Base-by-base conservation (phyloP, 2,888 invertebrate species). In the Hoplodrina blanda region DNA sequence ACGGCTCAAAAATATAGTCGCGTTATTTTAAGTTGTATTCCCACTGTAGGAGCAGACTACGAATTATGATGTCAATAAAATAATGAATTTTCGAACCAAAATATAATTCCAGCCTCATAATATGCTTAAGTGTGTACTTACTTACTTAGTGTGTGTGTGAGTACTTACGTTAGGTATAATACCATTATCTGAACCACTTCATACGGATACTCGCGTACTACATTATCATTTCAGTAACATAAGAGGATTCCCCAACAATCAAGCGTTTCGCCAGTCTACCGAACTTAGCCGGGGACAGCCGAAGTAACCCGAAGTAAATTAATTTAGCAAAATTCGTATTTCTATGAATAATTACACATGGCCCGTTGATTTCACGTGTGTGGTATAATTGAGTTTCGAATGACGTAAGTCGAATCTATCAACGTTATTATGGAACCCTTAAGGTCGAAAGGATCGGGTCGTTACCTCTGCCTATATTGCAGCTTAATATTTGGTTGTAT, bases 251-350 rank as follows among this genome's bases (percentile, higher is more conserved):
- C 44, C 49, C 60, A 62, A 73, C 84, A 83, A 84, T 82, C 78
- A 78, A 76, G 63, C 75, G 82, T 71, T 70, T 67, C 63, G 59
- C 68, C 75, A 78, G 46, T 62, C 72, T 65, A 60, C 74, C 81
- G 81, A 78, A 80, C 77, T 69, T 76, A 72, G 44, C 80, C 78
- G 76, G 52, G 64, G 69, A 62, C 63, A 78, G 60, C 71, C 81
- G 80, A 81, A 78, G 76, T 74, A 78, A 78, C 67, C 71, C 71
- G 74, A 74, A 83, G 82, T 83, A 88, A 89, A 88, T 89, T 89
- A 89, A 88, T 87, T 86, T 86, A 69, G 63, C 79, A 80, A 83
- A 84, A 81, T 86, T 80, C 69, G 84, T 86, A 80, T 84, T 85
- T 82, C 85, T 80, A 85, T 85, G 86, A 86, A 85, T 85, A 85